Base-by-base conservation (phyloP, 2,113 vertebrate species). In the Tragelaphus imberbis region DNA sequence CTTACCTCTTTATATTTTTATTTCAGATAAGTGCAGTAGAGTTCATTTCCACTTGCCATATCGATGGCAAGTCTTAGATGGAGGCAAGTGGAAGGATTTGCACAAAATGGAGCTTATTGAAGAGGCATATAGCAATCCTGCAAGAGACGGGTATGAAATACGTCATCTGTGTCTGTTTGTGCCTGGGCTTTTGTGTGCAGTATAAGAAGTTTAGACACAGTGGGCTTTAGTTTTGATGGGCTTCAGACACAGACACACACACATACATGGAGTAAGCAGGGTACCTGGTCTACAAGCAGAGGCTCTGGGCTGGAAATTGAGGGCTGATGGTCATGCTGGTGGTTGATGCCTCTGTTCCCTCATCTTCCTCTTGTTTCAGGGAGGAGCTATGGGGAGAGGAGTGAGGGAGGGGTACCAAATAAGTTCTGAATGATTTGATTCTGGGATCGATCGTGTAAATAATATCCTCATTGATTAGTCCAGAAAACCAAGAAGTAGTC, bases 11-110 rank as follows among this genome's bases (percentile, higher is more conserved):
- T 80, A 6, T 87, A 4, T 97, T 84, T 97, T 47, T 97, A 61
- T 94, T 93, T 19, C 95, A 99, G 99, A 99, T 17, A 99, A 98
- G 94, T 99, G 99, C 98, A 98, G 88, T 47, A 99, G 98, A 61
- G 98, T 98, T 97, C 99, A 99, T 92, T 99, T 99, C 98, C 98
- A 98, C 80, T 98, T 99, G 59, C 99, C 99, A 0, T 99, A 99
- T 98, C 99, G 99, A 96, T 99, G 99, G 99, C 99, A 99, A 97
- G 89, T 99, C 86, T 98, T 95, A 89, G 98, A 98, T 55, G 98
- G 98, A 77, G 68, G 61, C 94, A 99, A 94, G 59, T 99, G 99
- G 99, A 99, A 98, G 55, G 99, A 99, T 97, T 94, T 99, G 82
- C 80, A 90, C 2, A 97, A 99, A 68, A 99, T 99, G 99, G 99